Evolutionary conservation across 1,140 invertebrate genomes (phyloP).

Genomic region (Danaus melanippus): DNA sequence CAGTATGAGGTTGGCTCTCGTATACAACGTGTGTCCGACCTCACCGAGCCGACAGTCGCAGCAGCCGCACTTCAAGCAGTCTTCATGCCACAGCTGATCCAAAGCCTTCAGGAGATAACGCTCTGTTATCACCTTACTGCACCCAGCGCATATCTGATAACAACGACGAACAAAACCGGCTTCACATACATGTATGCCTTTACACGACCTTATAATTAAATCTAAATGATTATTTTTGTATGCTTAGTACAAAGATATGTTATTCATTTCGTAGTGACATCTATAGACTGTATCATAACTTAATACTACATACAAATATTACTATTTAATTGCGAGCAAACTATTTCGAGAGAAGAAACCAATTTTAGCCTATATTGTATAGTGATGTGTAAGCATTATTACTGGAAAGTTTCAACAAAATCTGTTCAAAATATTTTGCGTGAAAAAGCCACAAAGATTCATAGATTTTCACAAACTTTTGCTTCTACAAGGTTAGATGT

Average conservation of each 20-base stretch:
- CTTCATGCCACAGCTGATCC: conserved; percentile 97
- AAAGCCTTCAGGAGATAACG: conserved; percentile 88
- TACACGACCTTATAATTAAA: conserved; percentile 23
- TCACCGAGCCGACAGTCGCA: conserved; percentile 97
- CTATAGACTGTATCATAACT: no score
- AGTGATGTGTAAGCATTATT: no score
- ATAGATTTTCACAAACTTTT: no score
- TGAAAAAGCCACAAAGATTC: no score
- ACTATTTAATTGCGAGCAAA: background rate
- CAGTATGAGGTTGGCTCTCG: conserved; percentile 96
- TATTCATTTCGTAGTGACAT: no score
- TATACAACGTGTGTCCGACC: conserved; percentile 97
- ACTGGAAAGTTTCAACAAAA: no score
- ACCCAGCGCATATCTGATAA: conserved; percentile 84
- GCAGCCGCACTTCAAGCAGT: conserved; percentile 97
- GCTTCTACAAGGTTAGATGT: no score
- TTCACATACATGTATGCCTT: no score
- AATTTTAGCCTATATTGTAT: no score
- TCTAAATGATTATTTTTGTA: background rate
- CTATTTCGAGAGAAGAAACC: background rate
- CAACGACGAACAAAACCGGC: no score
- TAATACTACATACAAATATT: no score
- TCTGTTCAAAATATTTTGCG: no score
- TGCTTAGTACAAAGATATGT: background rate
- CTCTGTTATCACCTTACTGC: conserved; percentile 89